These are phyloP conservation scores for Coreius guichenoti DNA, from an alignment of 2,797 vertebrate species.

Conservation along the genomic window DNA sequence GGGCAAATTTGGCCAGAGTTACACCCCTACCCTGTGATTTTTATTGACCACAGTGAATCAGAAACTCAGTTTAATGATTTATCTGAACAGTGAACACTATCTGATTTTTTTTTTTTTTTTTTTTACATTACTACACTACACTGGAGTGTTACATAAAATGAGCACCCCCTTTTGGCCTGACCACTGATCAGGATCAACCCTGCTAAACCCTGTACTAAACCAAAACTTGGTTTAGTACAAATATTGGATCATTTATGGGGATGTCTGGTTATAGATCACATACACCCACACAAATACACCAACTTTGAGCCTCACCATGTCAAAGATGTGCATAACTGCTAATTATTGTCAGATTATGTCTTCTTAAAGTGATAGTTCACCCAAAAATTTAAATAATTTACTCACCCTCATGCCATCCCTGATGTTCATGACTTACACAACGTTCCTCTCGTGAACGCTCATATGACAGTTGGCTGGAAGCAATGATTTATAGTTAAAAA, in stretches of 20 bases:
- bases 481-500: too few relatives aligned
- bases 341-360: neutral
- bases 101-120: neutral
- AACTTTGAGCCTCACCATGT: neutral
- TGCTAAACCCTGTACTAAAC: too few relatives aligned
- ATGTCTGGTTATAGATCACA: neutral
- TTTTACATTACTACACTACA: neutral
- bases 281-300: neutral
- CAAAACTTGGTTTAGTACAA: neutral
- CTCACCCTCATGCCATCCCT: neutral
- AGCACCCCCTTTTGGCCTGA: neutral
- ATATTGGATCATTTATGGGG: neutral
- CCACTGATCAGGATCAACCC: neutral
- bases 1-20: neutral
- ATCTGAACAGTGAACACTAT: neutral
- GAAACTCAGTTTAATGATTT: neutral
- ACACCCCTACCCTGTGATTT: neutral
- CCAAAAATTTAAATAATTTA: neutral
- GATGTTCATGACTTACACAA: neutral
- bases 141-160: neutral
- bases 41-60: neutral
- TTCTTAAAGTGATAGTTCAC: neutral
- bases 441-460: neutral
- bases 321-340: neutral
- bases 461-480: too few relatives aligned